Evolutionary conservation across 2,888 invertebrate species (phyloP).

Genomic region (Dorcus hopei): DNA sequence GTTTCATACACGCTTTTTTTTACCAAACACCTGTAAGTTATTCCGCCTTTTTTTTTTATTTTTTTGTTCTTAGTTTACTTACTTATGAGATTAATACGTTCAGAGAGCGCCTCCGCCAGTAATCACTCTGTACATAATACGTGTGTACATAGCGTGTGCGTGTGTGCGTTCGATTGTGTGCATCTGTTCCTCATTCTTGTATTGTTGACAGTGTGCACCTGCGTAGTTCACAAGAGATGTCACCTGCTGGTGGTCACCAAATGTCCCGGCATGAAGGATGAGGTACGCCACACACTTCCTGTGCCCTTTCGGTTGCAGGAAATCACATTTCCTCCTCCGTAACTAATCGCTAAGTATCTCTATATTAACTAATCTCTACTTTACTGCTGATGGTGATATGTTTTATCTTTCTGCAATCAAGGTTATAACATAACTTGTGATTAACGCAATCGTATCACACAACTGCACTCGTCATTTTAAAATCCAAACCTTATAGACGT

Average conservation of each 20-base stretch:
- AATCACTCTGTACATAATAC: slow-evolving; percentile 10
- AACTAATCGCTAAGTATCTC: background rate
- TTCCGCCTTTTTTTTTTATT: slow-evolving; percentile 13
- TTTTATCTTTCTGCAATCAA: background rate
- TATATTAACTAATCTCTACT: background rate
- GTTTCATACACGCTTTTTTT: slow-evolving; percentile 16
- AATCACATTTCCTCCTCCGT: slow-evolving; percentile 9
- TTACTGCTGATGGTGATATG: background rate
- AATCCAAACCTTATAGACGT: too few species aligned
- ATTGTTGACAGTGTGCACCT: slow-evolving; percentile 80
- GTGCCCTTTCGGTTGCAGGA: slow-evolving; percentile 17
- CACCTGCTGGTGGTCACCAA: slow-evolving; percentile 96
- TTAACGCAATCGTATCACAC: too few species aligned
- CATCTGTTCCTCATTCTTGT: slow-evolving; percentile 14
- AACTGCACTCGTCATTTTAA: too few species aligned
- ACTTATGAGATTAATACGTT: too few species aligned
- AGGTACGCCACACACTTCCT: slow-evolving; percentile 52
- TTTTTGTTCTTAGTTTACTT: background rate
- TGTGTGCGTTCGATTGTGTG: background rate
- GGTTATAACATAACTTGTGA: background rate
- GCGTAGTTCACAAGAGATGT: slow-evolving; percentile 99
- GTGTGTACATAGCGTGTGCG: background rate
- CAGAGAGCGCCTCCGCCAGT: slow-evolving; percentile 1
- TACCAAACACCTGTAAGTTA: slow-evolving; percentile 15
- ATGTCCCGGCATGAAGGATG: slow-evolving; percentile 96